phyloP scores from a whole-genome alignment of 2,888 invertebrate species.

The Neoitamus cyanurus region DNA sequence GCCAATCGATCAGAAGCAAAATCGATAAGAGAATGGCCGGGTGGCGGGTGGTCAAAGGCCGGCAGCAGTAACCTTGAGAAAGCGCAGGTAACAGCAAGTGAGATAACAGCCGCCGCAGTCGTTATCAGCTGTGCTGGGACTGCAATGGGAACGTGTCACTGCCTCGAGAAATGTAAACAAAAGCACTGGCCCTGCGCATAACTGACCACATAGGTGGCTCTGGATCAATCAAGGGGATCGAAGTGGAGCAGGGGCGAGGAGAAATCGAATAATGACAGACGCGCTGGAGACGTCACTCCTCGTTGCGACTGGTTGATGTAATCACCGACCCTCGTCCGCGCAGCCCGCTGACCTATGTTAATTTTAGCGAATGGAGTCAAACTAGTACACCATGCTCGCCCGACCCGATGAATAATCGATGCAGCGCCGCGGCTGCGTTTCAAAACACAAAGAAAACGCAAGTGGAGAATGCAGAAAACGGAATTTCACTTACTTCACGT shows the following conservation, averaged over 20 bases:
- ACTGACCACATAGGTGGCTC: not conserved
- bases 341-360: not conserved
- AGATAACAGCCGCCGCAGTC: not conserved
- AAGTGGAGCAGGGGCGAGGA: not conserved
- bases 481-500: slow-evolving; percentile 33
- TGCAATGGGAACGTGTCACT: not conserved
- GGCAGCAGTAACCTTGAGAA: not conserved
- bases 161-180: not conserved
- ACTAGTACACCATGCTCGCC: not conserved
- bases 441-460: not conserved
- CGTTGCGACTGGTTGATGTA: not conserved
- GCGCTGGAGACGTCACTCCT: not conserved
- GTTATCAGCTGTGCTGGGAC: not conserved
- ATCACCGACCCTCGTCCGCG: not conserved
- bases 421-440: not conserved
- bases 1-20: not conserved
- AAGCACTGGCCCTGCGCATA: not conserved
- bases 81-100: not conserved
- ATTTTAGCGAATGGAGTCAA: not conserved
- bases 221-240: not conserved
- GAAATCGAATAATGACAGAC: not conserved
- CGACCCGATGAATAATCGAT: not conserved
- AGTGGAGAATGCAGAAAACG: not conserved
- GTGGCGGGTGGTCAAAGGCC: not conserved
- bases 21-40: not conserved